Base-by-base conservation (phyloP, 2,797 vertebrate species). In the Streptopelia turtur region DNA sequence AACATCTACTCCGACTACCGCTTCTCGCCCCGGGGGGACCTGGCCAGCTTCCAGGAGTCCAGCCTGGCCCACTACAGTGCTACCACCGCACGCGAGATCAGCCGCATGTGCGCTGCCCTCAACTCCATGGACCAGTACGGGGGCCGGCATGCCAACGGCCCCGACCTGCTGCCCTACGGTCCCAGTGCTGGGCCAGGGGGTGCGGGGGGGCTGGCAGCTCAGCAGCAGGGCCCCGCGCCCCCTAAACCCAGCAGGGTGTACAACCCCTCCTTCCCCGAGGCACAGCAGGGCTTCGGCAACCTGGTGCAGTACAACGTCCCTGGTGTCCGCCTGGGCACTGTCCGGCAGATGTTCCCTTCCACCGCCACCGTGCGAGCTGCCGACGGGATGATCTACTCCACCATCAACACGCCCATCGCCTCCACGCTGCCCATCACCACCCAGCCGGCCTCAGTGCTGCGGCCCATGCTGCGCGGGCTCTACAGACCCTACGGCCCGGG, bases 371-470 rank as follows among this genome's bases (percentile, higher is more conserved):
- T 99, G 91, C 98, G 99, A 55, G 99, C 99, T 1, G 98, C 99
- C 1, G 99, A 99, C 13, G 99, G 99, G 88, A 99, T 99, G 99
- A 99, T 99, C 97, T 99, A 99, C 96, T 99, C 99, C 41, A 99
- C 99, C 70, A 99, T 99, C 94, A 99, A 99, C 85, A 99, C 99
- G 16, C 99, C 99, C 18, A 99, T 99, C 17, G 99, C 99, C 57
- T 99, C 99, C 87, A 99, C 99, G 1, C 98, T 99, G 97, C 99
- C 99, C 97, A 99, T 99, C 97, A 99, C 99, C 94, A 99, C 99
- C 41, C 99, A 99, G 96, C 99, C 99, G 4, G 98, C 98, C 50
- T 98, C 99, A 1, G 99, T 99, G 52, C 82, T 99, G 72, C 98
- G 98, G 75, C 98, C 99, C 77, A 98, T 99, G 98, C 98, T 99